phyloP scores from a whole-genome alignment of 2,113 vertebrate species.

The Lonchura striata region DNA sequence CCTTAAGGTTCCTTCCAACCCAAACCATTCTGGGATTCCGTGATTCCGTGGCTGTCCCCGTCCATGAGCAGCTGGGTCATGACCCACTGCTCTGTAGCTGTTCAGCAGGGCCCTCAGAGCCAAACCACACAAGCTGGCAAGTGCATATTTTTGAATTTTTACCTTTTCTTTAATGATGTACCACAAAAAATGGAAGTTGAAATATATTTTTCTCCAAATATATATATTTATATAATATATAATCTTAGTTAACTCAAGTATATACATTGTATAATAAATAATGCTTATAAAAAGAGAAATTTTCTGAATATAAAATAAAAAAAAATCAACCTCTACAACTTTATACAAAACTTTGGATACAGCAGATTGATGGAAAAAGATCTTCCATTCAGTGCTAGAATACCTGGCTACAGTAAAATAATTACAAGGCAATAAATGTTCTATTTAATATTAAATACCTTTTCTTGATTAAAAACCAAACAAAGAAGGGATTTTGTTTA shows the following conservation, averaged over 20 bases:
- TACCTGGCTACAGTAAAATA: constrained; percentile 73
- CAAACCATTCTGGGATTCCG: background rate
- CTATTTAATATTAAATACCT: constrained; percentile 76
- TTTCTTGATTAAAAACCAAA: constrained; percentile 42
- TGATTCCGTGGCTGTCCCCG: background rate
- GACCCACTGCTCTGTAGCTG: accelerated
- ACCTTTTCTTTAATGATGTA: constrained; percentile 73
- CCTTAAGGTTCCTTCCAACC: background rate
- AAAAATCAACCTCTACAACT: constrained; percentile 93
- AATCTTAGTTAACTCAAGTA: constrained; percentile 99
- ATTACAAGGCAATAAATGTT: constrained; percentile 75
- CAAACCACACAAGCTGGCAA: constrained; percentile 57
- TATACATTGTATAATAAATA: constrained; percentile 99
- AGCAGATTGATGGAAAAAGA: constrained; percentile 79
- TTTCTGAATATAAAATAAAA: constrained; percentile 99
- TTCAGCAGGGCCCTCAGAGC: background rate
- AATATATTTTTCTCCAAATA: constrained; percentile 83
- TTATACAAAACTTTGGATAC: constrained; percentile 99
- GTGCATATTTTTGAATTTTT: constrained; percentile 23
- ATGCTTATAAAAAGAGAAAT: constrained; percentile 99
- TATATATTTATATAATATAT: constrained; percentile 99
- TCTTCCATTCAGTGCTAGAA: constrained; percentile 71
- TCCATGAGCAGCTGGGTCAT: background rate
- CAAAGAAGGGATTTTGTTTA: background rate
- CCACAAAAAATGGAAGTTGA: constrained; percentile 73